A percentile compares a stretch with the other conserved stretches of the same genome.
These are phyloP conservation scores for Xiphophorus couchianus DNA, from an alignment of 2,113 vertebrate genomes.

Conservation along the genomic window DNA sequence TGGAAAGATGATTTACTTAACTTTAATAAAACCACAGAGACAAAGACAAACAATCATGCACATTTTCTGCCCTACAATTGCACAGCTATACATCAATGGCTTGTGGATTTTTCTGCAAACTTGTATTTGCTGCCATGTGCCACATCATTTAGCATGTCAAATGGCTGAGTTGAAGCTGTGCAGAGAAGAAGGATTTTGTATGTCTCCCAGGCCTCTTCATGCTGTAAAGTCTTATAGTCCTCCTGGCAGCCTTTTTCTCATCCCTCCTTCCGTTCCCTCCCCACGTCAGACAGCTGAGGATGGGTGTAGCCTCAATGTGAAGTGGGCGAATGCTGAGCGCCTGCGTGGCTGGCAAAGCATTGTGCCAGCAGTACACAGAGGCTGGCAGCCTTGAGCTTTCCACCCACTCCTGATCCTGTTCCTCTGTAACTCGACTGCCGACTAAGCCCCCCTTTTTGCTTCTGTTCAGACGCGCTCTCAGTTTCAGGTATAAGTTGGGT, in stretches of 20 bases:
- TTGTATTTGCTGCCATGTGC: not conserved
- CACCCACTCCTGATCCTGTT: constrained; percentile 53
- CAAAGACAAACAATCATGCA: not conserved
- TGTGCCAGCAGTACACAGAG: constrained; percentile 50
- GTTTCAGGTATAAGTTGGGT: constrained; percentile 43
- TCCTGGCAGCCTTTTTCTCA: constrained; percentile 21
- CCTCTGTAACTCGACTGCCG: constrained; percentile 37
- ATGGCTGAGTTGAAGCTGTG: constrained; percentile 7
- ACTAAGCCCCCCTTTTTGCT: constrained; percentile 17
- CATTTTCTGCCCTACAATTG: not conserved
- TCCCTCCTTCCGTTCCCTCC: constrained; percentile 28
- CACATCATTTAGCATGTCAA: not conserved
- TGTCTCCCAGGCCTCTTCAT: constrained; percentile 11
- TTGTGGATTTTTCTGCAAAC: constrained; percentile 1
- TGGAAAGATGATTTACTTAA: not conserved
- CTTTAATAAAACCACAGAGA: too few species aligned
- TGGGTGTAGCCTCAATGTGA: constrained; percentile 52
- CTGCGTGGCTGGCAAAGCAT: constrained; percentile 42
- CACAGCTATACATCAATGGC: not conserved
- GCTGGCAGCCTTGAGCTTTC: constrained; percentile 54
- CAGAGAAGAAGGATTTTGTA: constrained; percentile 1
- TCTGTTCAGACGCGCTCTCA: constrained; percentile 17
- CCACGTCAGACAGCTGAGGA: constrained; percentile 37
- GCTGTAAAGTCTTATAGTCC: constrained; percentile 17
- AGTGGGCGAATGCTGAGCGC: constrained; percentile 41